Evolutionary conservation across 2,113 vertebrate species (phyloP).

Genomic region (Campylomormyrus numenius): DNA sequence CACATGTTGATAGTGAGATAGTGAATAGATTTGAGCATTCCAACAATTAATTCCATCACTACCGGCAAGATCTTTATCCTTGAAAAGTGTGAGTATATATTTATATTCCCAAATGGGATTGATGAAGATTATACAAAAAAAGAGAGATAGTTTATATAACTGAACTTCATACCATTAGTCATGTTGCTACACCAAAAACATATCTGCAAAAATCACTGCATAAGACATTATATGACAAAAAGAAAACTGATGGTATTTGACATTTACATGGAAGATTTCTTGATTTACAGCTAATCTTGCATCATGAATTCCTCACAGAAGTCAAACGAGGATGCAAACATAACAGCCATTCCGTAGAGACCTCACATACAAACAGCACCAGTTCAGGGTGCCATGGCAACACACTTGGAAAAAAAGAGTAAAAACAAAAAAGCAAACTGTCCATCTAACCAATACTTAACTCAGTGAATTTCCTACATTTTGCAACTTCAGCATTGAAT

Average conservation of each 20-base stretch:
- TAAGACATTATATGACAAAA: background rate
- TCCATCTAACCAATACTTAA: background rate
- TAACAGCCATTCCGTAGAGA: background rate
- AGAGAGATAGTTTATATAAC: background rate
- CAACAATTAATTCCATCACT: background rate
- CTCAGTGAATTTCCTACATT: background rate
- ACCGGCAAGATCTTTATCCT: background rate
- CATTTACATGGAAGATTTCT: background rate
- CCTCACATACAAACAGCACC: slow-evolving; percentile 2
- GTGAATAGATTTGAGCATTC: background rate
- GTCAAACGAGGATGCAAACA: slow-evolving; percentile 7
- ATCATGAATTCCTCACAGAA: slow-evolving; percentile 13
- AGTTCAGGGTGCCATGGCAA: slow-evolving; percentile 7
- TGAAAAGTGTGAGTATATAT: background rate
- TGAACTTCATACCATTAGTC: background rate
- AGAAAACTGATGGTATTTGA: background rate
- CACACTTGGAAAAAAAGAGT: background rate
- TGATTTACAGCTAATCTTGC: slow-evolving; percentile 9
- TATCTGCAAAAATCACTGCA: background rate
- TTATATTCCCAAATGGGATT: background rate
- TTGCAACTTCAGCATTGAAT: background rate
- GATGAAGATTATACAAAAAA: background rate
- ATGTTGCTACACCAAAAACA: background rate
- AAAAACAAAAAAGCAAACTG: background rate
- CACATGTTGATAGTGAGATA: background rate